These are phyloP conservation scores for Cephalopterus ornatus DNA, from an alignment of 2,113 vertebrate species.

Conservation along the genomic window DNA sequence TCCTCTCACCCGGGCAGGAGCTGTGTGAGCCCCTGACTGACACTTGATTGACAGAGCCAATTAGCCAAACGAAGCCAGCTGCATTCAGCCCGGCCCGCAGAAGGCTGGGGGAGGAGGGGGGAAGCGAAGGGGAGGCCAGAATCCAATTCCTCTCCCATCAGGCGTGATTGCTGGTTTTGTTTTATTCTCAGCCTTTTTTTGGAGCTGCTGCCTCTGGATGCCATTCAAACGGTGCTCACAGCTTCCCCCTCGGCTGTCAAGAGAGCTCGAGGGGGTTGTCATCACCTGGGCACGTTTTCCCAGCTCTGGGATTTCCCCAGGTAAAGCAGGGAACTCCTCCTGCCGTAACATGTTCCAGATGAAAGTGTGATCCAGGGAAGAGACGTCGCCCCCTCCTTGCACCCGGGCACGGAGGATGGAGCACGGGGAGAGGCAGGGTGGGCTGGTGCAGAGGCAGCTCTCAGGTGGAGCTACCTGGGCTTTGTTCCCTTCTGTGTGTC, in stretches of 20 bases:
- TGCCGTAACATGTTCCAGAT: not conserved
- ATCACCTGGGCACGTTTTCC: slow-evolving; percentile 23
- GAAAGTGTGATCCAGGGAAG: not conserved
- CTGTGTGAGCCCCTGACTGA: slow-evolving; percentile 17
- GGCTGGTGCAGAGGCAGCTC: not conserved
- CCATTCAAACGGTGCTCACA: not conserved
- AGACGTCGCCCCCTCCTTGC: not conserved
- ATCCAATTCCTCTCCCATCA: slow-evolving; percentile 45
- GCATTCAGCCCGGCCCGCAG: slow-evolving; percentile 26
- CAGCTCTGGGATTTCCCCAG: slow-evolving; percentile 39
- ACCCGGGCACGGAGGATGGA: not conserved
- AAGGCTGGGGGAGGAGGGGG: slow-evolving; percentile 30
- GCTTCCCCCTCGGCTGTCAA: not conserved
- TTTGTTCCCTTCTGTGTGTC: not conserved
- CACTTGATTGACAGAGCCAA: slow-evolving; percentile 61
- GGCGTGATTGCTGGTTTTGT: slow-evolving; percentile 25
- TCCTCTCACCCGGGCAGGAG: not conserved
- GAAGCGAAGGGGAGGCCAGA: slow-evolving; percentile 36
- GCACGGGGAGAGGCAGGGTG: not conserved
- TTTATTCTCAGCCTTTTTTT: slow-evolving; percentile 7
- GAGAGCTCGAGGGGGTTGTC: slow-evolving; percentile 22
- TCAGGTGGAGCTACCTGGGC: not conserved
- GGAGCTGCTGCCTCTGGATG: slow-evolving; percentile 6
- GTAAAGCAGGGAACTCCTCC: slow-evolving; percentile 6
- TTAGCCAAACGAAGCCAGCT: slow-evolving; percentile 58